A percentile compares a stretch with the other conserved stretches of the same genome.
Conservation (phyloP, 2,113 vertebrate genomes). For the Nipponia nippon region DNA sequence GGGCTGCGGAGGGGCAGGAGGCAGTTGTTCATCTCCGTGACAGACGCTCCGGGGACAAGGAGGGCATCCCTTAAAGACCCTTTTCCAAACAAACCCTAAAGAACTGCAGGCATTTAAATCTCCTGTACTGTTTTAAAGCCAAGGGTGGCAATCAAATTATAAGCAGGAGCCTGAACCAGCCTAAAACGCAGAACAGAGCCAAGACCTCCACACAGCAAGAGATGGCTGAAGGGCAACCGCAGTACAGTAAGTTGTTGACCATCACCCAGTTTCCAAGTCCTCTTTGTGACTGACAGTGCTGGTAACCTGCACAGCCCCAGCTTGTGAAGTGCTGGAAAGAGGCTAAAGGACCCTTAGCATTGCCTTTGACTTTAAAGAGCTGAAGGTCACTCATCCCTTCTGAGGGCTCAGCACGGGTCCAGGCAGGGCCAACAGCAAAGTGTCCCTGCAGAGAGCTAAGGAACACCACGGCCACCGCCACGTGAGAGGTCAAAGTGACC, state of each 20-base stretch:
- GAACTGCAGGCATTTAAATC: background rate
- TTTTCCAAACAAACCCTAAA: background rate
- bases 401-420: too few relatives aligned
- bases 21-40: background rate
- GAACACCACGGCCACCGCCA: accelerated
- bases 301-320: background rate
- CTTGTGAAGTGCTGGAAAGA: accelerated
- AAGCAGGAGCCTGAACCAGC: background rate
- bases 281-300: background rate
- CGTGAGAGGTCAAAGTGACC: accelerated
- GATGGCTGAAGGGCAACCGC: background rate
- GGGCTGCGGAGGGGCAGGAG: background rate
- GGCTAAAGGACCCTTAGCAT: accelerated
- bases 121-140: background rate
- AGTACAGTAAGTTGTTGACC: background rate
- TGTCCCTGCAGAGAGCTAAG: accelerated
- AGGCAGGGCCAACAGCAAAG: background rate
- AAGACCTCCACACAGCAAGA: background rate
- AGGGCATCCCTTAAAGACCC: background rate
- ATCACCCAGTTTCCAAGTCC: background rate
- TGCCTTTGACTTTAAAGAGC: background rate
- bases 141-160: background rate
- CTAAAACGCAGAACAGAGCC: background rate
- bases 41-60: background rate
- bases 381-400: background rate